Evolutionary conservation across 30 jellyfish, hydroid and myxozoan species (phyloP).

Genomic region (Pseudorhiza aurosa): DNA sequence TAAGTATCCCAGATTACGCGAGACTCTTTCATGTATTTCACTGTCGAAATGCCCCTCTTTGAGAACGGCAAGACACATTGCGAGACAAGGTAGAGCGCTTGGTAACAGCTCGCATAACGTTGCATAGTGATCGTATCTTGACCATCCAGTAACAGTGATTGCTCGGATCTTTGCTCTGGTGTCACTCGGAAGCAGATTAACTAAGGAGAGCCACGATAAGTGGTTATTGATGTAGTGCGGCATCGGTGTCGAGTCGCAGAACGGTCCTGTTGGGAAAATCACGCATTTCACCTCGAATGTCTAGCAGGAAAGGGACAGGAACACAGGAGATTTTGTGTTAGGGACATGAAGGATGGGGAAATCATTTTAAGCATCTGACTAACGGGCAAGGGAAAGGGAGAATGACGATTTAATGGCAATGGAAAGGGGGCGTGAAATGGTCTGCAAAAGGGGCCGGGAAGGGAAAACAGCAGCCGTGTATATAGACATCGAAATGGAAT

Average conservation of each 20-base stretch:
- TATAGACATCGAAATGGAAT: too few relatives aligned
- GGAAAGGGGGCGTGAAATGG: too few relatives aligned
- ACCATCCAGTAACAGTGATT: constrained; percentile 94
- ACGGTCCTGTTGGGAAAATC: constrained; percentile 77
- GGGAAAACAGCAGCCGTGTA: too few relatives aligned
- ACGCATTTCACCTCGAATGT: too few relatives aligned
- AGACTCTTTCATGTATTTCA: constrained; percentile 79
- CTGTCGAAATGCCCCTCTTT: constrained; percentile 59
- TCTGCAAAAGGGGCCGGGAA: too few relatives aligned
- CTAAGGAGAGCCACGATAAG: constrained; percentile 74
- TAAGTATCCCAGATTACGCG: constrained; percentile 85
- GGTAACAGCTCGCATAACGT: constrained; percentile 92
- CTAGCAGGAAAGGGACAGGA: too few relatives aligned
- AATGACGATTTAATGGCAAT: too few relatives aligned
- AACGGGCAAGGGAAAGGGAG: too few relatives aligned
- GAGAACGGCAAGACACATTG: constrained; percentile 81
- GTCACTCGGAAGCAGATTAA: constrained; percentile 59
- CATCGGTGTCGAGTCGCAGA: constrained; percentile 85
- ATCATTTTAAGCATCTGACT: too few relatives aligned
- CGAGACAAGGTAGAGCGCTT: constrained; percentile 89
- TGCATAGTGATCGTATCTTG: constrained; percentile 88
- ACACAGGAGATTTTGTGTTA: too few relatives aligned
- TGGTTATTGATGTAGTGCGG: constrained; percentile 89
- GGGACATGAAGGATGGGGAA: too few relatives aligned
- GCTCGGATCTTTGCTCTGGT: constrained; percentile 59